These are phyloP conservation scores for Pristionchus mayeri DNA, from an alignment of 2,888 invertebrate genomes.

Conservation along the genomic window DNA sequence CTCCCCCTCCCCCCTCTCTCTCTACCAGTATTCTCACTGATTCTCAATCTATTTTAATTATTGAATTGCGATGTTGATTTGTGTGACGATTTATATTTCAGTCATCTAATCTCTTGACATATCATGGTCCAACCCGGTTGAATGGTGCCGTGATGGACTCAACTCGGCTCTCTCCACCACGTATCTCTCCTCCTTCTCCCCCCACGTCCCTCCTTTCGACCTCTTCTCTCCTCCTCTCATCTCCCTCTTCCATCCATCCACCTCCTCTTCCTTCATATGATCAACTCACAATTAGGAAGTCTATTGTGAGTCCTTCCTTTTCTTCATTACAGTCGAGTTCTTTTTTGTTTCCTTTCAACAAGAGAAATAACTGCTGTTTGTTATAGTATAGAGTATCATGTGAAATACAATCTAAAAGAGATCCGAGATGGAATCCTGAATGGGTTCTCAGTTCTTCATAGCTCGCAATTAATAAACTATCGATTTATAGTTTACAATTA, in stretches of 20 bases:
- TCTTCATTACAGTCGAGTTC: no score
- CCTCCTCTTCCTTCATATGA: slow-evolving; percentile 7
- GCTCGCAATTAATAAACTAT: no score
- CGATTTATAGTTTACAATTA: no score
- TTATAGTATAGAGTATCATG: no score
- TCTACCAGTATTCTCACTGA: background rate
- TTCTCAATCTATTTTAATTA: no score
- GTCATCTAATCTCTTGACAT: background rate
- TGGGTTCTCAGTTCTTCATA: no score
- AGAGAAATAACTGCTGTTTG: no score
- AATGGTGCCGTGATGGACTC: slow-evolving; percentile 20
- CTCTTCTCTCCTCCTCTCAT: background rate
- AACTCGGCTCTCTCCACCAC: background rate
- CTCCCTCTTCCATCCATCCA: background rate
- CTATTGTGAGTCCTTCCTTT: background rate
- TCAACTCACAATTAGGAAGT: background rate
- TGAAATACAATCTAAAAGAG: no score
- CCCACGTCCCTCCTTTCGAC: background rate
- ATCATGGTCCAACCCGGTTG: slow-evolving; percentile 1
- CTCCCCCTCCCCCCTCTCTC: background rate
- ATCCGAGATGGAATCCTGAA: no score
- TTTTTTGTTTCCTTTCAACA: no score
- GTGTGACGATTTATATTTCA: background rate
- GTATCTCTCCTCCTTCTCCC: background rate
- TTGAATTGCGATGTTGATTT: no score